phyloP scores from a whole-genome alignment of 2,797 vertebrate genomes.

The Poeciliopsis paucimaculata region DNA sequence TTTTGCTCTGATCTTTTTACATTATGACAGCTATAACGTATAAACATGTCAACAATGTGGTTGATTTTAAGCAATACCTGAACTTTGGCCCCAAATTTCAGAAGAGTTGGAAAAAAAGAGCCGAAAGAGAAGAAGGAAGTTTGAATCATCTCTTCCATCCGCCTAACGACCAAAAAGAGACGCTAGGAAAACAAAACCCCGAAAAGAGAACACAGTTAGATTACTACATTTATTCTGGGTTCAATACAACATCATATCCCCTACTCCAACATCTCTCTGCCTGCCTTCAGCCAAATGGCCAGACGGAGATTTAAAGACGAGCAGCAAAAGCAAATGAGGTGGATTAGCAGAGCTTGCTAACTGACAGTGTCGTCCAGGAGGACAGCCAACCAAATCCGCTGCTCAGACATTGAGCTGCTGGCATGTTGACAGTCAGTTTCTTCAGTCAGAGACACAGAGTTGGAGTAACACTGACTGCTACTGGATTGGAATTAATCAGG shows the following conservation, averaged over 20 bases:
- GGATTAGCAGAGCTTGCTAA: not conserved
- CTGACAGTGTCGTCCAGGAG: too few relatives aligned
- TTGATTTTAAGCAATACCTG: not conserved
- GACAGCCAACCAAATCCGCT: too few relatives aligned
- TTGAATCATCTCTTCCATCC: not conserved
- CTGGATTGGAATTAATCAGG: not conserved
- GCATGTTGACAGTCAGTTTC: not conserved
- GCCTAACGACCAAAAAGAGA: too few relatives aligned
- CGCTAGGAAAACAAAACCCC: too few relatives aligned
- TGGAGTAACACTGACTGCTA: not conserved
- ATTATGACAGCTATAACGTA: not conserved
- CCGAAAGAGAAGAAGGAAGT: not conserved
- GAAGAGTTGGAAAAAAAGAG: not conserved
- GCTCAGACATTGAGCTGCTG: not conserved
- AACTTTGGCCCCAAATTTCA: not conserved
- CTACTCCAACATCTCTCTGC: not conserved
- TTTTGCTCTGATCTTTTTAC: not conserved
- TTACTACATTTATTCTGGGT: too few relatives aligned
- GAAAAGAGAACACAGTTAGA: too few relatives aligned
- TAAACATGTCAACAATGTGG: not conserved
- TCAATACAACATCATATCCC: not conserved
- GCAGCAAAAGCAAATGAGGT: not conserved
- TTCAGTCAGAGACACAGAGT: not conserved
- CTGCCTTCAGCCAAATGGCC: not conserved
- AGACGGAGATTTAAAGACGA: not conserved